Base-by-base conservation (phyloP, 64 coral and sea anemone species). In the Montipora cactus region DNA sequence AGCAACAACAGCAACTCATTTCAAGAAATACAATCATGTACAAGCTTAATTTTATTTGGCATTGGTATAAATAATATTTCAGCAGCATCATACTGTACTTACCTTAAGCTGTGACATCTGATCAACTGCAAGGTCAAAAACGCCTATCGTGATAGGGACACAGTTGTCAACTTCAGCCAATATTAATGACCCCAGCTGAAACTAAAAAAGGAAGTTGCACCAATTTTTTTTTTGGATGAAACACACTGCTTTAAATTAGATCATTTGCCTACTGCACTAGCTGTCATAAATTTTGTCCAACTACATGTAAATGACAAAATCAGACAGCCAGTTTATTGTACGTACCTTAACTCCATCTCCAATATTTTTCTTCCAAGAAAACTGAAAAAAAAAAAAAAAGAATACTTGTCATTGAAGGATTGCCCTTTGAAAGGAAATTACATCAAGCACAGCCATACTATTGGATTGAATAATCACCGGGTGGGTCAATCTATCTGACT, bases 361-460 rank as follows among this genome's bases (percentile, higher is more conserved):
- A 96, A 96, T 75, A 47, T 91, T 84, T 62, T 94, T 96, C 59
- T 96, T 96, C 95, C 95, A 96, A 19, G 81, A 93, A 80, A 96
- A 96, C 95, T 96, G 69, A 55, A 12, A 52, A 79, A 8, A 25
- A 81, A 59, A 80, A 22, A 78, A 10, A 47, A 78, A 10, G 21
- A 49, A 46, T 68, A 11, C 53, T 8, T 57, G 53, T 57, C 53
- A 57, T 8, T 57, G 53, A 57, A 11, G 53, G 37, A 37, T 37
- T 37, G 37, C 2, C 37, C 37, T 37, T 37, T 37, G 37, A 37
- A 37, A 37, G 37, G 37, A 37, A 37, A 37, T 37, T 37, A 37
- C 37, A 37, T 37, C 37, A 37, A 37, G 37, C 37, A 37, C 37
- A 37, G 37, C 37, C 37, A 37, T 37, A 37, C 37, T 37, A 37